Evolutionary conservation across 2,797 vertebrate genomes (phyloP), one percentile per base, ranked within the genome.

Genomic region (Apodemus agrarius): DNA sequence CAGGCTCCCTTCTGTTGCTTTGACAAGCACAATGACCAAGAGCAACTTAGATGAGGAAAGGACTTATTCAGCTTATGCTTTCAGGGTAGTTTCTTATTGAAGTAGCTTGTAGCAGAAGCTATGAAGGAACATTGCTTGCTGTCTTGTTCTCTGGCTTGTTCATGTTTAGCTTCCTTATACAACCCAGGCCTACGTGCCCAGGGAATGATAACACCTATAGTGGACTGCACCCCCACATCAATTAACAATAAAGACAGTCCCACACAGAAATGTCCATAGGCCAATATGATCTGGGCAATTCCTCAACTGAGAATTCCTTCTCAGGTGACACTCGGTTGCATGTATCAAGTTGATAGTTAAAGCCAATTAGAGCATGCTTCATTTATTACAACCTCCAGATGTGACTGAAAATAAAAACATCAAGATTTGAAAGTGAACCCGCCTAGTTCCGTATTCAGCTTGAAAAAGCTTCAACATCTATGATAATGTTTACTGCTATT

Each of bases 401-500:
- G 54, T 10, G n/a, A 54, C 29, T 59, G 29, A 52, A 93, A 92
- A 92, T 84, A 89, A 61, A 75, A 69, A 82, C 12, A 81, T 76
- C 52, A 75, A 83, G 88, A 85, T 91, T 43, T 43, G 46, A 81
- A 95, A 91, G 3, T 8, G 14, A 31, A 52, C 52, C 76, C 26
- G 13, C 63, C 82, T 29, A 40, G 19, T 29, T 95, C 46, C 59
- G 82, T n/a, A 54, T 87, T 83, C 84, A 91, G n/a, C 79, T 40
- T 52, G 81, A 91, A 96, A 78, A 84, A 79, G 24, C 79, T 91
- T 92, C 46, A 88, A 61, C 72, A 74, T 49, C 79, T 61, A 37
- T 21, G 63, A 75, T 69, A 92, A 85, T 49, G 75, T 88, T 92
- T 94, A 74, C 84, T 81, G 69, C 21, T 72, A 61, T 80, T 61